Percentiles rank a stretch among this genome's conserved stretches.
Evolutionary conservation across 2,113 vertebrate species (phyloP).

Genomic region (Mustela lutreola): DNA sequence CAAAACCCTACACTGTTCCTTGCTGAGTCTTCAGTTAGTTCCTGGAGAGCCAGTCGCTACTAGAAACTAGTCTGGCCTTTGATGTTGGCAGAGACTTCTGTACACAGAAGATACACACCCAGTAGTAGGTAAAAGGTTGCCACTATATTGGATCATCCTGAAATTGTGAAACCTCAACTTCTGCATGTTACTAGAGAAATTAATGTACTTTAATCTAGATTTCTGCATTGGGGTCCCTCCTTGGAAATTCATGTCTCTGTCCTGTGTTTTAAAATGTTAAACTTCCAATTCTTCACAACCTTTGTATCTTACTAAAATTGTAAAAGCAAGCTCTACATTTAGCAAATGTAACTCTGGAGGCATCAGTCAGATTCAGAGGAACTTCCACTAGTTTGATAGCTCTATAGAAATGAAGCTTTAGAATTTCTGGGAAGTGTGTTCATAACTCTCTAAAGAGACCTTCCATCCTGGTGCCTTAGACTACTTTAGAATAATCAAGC

Average conservation of each 20-base stretch:
- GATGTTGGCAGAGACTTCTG: neutral
- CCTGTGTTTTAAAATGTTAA: neutral
- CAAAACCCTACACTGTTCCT: neutral
- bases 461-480: conserved; percentile 27
- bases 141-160: neutral
- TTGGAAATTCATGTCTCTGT: conserved; percentile 22
- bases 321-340: conserved; percentile 16
- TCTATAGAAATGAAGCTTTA: conserved; percentile 35
- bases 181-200: neutral
- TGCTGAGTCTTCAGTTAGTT: neutral
- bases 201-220: neutral
- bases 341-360: conserved; percentile 10
- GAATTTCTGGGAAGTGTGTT: conserved; percentile 27
- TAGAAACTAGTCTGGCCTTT: conserved; percentile 25
- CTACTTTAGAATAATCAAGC: conserved; percentile 40
- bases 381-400: neutral
- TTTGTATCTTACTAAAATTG: conserved; percentile 35
- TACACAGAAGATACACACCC: neutral
- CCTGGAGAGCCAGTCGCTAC: neutral
- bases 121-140: conserved; percentile 35
- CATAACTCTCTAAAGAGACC: neutral
- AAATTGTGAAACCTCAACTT: neutral
- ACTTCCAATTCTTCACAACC: neutral
- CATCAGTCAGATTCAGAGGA: conserved; percentile 25
- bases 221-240: neutral